Evolutionary conservation across 2,113 vertebrate genomes (phyloP), one percentile per base, ranked within the genome.

Genomic region (Zootoca vivipara): DNA sequence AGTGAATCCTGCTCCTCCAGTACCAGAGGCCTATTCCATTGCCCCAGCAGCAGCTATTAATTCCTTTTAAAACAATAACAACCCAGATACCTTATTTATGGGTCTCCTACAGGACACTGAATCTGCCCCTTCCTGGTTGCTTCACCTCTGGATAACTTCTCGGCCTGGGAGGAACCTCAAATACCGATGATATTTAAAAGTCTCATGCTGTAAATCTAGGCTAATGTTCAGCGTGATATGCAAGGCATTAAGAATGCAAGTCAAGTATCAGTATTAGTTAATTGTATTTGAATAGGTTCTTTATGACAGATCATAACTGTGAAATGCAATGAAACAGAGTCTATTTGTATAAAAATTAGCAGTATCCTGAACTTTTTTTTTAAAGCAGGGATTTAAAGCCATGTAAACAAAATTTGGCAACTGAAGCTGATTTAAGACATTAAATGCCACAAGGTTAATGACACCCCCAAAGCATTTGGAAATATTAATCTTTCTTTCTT

Each of bases 301-400:
- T 77, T 65, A 75, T 83, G 79, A 77, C 26, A 12, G 24, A 30
- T 77, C 40, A 67, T 88, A 67, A 35, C 24, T 88, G 58, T 82
- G 24, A 83, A 88, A 87, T 58, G 26, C 70, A 74, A 82, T 10
- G 78, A 42, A 77, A 18, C 33, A 38, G 4, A 67, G 13, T 62
- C 20, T 28, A 82, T 77, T 42, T 77, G 67, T 77, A 78, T 83
- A 67, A 83, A 56, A 83, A 83, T 67, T 70, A 67, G 18, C 30
- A 88, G n/a, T 83, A 69, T 77, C 33, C 42, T 77, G 38, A 88
- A 52, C 9, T 82, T 40, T 64, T n/a, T 4, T 92, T 92, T 75
- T 56, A 83, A 67, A 89, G 30, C 5, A 62, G 62, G 35, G 38
- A 82, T 82, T 75, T 87, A 75, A 83, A 77, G 22, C 73, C 33